Percentiles rank a stretch among this genome's conserved stretches.
Evolutionary conservation across 2,797 vertebrate species (phyloP).

Genomic region (Octomys mimax): DNA sequence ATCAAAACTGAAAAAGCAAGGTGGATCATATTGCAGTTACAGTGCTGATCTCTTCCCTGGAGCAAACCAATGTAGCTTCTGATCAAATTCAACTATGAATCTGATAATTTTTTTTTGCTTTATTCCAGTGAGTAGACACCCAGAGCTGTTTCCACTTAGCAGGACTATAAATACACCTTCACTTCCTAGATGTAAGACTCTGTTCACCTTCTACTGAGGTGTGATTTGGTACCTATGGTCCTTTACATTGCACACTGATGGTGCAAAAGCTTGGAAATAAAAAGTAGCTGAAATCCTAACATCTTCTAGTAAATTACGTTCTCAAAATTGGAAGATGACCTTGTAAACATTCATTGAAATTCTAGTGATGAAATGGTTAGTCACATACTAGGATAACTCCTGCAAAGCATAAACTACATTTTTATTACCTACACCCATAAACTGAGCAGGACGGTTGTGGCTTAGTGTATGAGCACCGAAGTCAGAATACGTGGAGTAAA

Average conservation of each 20-base stretch:
- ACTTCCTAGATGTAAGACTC: neutral
- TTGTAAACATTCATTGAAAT: neutral
- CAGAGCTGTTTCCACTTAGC: neutral
- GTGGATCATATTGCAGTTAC: no score
- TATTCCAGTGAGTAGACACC: neutral
- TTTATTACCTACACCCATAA: neutral
- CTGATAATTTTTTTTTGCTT: neutral
- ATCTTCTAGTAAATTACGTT: neutral
- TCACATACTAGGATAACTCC: neutral
- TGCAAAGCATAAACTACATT: neutral
- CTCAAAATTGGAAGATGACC: neutral
- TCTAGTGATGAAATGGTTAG: neutral
- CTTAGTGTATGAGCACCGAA: neutral
- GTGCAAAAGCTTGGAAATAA: neutral
- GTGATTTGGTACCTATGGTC: neutral
- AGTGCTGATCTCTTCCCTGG: neutral
- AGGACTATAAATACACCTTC: neutral
- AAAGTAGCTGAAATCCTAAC: neutral
- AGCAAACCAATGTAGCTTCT: neutral
- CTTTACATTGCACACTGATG: neutral
- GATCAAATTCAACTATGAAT: neutral
- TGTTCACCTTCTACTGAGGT: neutral
- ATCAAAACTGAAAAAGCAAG: neutral
- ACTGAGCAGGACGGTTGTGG: neutral
- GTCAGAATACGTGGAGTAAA: neutral